A percentile compares a stretch with the other conserved stretches of the same genome.
These are phyloP conservation scores for Tillus elongatus DNA, from an alignment of 2,888 invertebrate genomes.

Conservation along the genomic window DNA sequence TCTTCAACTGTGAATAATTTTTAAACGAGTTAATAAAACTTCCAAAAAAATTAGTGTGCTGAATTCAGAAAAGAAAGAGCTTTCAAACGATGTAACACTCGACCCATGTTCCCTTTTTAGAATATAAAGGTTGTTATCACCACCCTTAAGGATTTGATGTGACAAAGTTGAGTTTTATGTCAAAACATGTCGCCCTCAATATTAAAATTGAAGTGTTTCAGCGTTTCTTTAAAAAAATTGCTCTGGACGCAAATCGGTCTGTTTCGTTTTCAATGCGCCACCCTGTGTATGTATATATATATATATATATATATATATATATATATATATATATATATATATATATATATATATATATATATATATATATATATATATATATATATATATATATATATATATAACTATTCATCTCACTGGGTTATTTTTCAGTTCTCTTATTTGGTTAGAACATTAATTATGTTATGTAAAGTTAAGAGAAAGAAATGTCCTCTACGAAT, in stretches of 20 bases:
- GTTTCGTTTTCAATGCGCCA: not conserved
- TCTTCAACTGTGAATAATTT: too few relatives aligned
- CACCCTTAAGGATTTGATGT: not conserved
- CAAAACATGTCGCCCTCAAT: conserved; percentile 1
- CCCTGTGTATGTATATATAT: conserved; percentile 7
- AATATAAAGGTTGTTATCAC: not conserved
- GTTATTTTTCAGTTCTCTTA: too few relatives aligned
- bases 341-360: too few relatives aligned
- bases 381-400: too few relatives aligned
- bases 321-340: too few relatives aligned
- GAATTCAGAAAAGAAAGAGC: not conserved
- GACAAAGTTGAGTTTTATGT: not conserved
- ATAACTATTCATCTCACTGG: too few relatives aligned
- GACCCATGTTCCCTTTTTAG: not conserved
- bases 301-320: too few relatives aligned
- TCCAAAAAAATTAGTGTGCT: not conserved
- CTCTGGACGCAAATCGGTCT: not conserved
- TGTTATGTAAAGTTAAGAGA: too few relatives aligned
- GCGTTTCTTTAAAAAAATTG: conserved; percentile 2
- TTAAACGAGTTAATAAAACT: too few relatives aligned
- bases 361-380: too few relatives aligned
- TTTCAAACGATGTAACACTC: not conserved
- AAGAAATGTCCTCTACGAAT: too few relatives aligned
- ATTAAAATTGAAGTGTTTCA: not conserved
- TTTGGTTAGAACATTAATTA: too few relatives aligned